A percentile compares a stretch with the other conserved stretches of the same genome.
These are phyloP conservation scores for Pangasius mekongensis DNA, from an alignment of 2,797 vertebrate genomes.

Conservation along the genomic window DNA sequence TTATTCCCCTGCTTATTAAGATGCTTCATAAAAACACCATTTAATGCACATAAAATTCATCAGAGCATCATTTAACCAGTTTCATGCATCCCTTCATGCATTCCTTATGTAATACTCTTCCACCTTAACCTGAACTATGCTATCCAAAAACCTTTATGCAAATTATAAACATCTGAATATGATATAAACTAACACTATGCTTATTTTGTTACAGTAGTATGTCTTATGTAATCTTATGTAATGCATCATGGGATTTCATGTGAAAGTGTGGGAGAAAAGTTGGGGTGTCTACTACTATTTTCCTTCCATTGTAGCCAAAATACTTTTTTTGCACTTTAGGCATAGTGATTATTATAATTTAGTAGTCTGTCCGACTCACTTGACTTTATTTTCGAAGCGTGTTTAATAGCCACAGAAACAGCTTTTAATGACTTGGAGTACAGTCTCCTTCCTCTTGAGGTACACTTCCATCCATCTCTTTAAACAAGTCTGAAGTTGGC, in stretches of 20 bases:
- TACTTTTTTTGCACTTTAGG: not conserved
- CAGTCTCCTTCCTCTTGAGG: not conserved
- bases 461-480: not conserved
- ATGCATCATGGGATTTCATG: no score
- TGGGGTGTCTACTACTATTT: not conserved
- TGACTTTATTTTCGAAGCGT: not conserved
- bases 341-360: not conserved
- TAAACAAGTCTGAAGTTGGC: not conserved
- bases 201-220: no score
- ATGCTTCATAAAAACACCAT: not conserved
- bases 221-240: no score
- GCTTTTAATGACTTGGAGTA: not conserved
- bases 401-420: not conserved
- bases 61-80: not conserved
- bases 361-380: not conserved
- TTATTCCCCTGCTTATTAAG: not conserved
- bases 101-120: no score
- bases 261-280: no score
- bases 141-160: no score
- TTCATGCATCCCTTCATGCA: not conserved
- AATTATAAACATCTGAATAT: not conserved
- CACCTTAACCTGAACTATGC: no score
- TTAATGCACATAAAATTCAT: no score
- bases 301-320: not conserved
- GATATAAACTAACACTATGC: not conserved